Evolutionary conservation across 1,140 invertebrate genomes (phyloP).

Genomic region (Polyergus mexicanus): DNA sequence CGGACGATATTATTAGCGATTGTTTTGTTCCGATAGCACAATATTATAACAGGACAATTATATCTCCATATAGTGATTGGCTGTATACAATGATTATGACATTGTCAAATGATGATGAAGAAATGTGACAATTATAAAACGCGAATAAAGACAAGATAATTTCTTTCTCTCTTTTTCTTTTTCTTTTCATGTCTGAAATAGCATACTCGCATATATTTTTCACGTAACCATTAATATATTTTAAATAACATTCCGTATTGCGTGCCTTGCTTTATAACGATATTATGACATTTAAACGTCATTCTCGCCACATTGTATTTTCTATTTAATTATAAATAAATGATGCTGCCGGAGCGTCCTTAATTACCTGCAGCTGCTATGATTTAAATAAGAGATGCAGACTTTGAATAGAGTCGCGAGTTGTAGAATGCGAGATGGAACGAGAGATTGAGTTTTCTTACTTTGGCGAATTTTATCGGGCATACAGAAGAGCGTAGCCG

Average conservation of each 20-base stretch:
- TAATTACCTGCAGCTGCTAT: constrained; percentile 41
- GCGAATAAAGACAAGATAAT: neutral
- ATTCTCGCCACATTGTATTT: constrained; percentile 36
- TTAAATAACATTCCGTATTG: constrained; percentile 25
- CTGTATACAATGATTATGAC: neutral
- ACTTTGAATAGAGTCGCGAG: constrained; percentile 18
- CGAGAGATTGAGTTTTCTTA: neutral
- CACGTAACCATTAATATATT: constrained; percentile 44
- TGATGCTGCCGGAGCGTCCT: constrained; percentile 20
- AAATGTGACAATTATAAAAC: constrained; percentile 6
- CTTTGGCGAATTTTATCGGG: neutral
- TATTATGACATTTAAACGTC: constrained; percentile 42
- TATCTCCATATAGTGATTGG: neutral
- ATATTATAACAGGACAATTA: neutral
- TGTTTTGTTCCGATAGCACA: neutral
- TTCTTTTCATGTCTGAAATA: neutral
- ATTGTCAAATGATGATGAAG: neutral
- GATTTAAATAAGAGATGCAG: constrained; percentile 6
- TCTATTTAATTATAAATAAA: constrained; percentile 51
- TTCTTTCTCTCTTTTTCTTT: too few species aligned
- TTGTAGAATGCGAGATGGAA: neutral
- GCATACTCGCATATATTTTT: neutral
- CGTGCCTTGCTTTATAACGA: neutral
- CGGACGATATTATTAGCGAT: neutral
- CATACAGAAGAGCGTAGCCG: neutral